Evolutionary conservation across 2,113 vertebrate genomes (phyloP).

Genomic region (Elachura formosa): DNA sequence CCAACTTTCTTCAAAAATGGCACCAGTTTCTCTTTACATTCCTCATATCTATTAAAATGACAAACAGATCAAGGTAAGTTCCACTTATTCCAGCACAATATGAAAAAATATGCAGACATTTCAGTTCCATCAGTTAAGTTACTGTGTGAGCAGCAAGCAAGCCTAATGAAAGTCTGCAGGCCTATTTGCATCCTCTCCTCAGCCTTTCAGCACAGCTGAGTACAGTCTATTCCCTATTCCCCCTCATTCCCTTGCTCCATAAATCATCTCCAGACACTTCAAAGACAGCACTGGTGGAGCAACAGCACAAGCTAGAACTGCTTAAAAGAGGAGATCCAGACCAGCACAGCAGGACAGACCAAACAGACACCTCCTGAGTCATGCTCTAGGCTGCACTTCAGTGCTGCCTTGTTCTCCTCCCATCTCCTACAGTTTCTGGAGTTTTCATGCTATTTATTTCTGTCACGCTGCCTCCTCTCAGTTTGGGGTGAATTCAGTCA

Average conservation of each 20-base stretch:
- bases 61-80: neutral
- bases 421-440: neutral
- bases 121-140: neutral
- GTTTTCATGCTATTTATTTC: neutral
- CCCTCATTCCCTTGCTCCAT: neutral
- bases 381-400: neutral
- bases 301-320: neutral
- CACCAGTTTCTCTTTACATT: slow-evolving; percentile 99
- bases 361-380: neutral
- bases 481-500: neutral
- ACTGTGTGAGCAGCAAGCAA: neutral
- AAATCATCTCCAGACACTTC: neutral
- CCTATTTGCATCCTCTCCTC: neutral
- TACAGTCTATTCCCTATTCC: neutral
- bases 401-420: neutral
- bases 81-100: neutral
- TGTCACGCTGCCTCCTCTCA: neutral
- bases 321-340: neutral
- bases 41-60: slow-evolving; percentile 85
- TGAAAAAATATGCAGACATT: neutral
- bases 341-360: neutral
- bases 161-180: neutral
- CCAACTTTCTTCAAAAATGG: slow-evolving; percentile 99
- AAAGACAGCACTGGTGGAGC: neutral
- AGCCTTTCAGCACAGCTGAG: neutral